These are phyloP conservation scores for Capra hircus DNA, from an alignment of 2,113 vertebrate species.

Conservation along the genomic window DNA sequence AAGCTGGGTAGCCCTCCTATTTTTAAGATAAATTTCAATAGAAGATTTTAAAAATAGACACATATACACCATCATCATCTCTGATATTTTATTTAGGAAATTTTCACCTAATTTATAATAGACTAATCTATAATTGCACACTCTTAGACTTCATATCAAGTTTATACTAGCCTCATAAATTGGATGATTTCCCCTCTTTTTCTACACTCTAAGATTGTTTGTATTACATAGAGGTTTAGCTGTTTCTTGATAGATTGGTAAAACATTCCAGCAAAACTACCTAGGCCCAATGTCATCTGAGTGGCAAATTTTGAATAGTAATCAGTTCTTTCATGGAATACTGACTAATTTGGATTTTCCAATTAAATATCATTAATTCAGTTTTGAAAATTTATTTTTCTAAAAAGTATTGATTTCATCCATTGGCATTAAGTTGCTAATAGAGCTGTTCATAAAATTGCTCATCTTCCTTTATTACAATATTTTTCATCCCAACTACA, in stretches of 20 bases:
- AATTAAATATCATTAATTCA: neutral
- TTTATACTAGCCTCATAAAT: neutral
- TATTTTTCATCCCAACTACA: neutral
- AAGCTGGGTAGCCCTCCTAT: neutral
- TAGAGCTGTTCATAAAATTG: neutral
- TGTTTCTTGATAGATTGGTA: neutral
- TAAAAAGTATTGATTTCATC: neutral
- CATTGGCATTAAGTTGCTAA: neutral
- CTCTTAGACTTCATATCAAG: neutral
- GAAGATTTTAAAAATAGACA: neutral
- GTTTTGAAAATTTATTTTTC: neutral
- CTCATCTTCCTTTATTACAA: neutral
- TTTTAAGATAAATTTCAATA: neutral
- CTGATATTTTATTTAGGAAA: neutral
- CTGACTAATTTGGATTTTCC: neutral
- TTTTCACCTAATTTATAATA: neutral
- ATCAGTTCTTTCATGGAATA: neutral
- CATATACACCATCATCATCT: neutral
- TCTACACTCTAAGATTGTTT: neutral
- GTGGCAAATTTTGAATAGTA: neutral
- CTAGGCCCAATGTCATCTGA: neutral
- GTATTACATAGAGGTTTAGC: neutral
- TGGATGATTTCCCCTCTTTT: neutral
- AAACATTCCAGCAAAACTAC: neutral
- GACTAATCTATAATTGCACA: neutral